A percentile compares a stretch with the other conserved stretches of the same genome.
Evolutionary conservation across 2,888 invertebrate genomes (phyloP).

Genomic region (Hyppa rectilinea): DNA sequence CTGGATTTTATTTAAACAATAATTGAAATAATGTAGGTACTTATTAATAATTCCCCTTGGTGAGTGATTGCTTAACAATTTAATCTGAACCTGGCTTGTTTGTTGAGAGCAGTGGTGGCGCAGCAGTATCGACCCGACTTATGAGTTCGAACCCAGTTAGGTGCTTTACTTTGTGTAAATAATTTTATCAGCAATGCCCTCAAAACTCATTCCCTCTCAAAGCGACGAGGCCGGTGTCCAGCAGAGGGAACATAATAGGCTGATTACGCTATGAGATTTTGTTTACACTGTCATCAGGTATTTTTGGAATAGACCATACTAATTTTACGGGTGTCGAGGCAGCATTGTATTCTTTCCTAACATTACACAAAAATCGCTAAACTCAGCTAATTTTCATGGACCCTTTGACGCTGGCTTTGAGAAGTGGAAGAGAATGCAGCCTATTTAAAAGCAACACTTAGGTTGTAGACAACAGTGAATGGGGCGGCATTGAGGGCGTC

Average conservation of each 20-base stretch:
- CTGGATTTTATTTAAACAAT: no score
- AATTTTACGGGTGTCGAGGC: neutral
- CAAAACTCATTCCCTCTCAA: no score
- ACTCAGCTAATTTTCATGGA: slow-evolving; percentile 62
- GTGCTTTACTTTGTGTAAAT: no score
- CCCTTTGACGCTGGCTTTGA: slow-evolving; percentile 67
- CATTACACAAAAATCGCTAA: slow-evolving; percentile 46
- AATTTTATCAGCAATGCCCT: no score
- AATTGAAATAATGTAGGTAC: neutral
- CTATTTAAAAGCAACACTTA: slow-evolving; percentile 73
- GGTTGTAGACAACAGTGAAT: slow-evolving; percentile 68
- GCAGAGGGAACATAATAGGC: no score
- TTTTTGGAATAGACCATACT: neutral
- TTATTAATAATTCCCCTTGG: neutral
- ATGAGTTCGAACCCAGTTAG: no score
- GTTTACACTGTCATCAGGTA: neutral
- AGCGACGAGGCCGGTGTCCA: no score
- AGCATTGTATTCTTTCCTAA: slow-evolving; percentile 1
- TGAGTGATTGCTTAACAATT: neutral
- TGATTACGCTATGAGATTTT: no score
- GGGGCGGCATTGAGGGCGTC: slow-evolving; percentile 68
- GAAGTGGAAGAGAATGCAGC: slow-evolving; percentile 67
- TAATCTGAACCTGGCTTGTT: no score
- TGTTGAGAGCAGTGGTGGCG: no score
- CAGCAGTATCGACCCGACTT: no score